phyloP scores from a whole-genome alignment of 1,140 invertebrate species.

The Elysia chlorotica region DNA sequence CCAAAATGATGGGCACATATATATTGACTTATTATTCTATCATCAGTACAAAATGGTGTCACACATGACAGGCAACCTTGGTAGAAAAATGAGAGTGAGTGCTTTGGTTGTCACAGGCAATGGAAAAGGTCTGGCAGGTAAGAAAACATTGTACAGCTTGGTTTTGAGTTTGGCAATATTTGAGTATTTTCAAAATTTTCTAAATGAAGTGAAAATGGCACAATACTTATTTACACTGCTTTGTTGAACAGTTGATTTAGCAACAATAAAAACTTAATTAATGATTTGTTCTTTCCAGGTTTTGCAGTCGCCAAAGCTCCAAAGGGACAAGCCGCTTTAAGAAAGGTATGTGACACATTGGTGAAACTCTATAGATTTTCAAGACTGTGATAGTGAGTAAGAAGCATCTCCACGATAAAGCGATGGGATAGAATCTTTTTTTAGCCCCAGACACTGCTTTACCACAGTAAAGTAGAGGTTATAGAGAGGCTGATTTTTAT shows the following conservation, averaged over 20 bases:
- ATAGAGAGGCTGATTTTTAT: too few species aligned
- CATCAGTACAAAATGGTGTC: constrained; percentile 73
- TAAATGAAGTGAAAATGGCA: neutral
- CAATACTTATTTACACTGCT: neutral
- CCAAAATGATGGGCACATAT: too few species aligned
- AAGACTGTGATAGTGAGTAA: too few species aligned
- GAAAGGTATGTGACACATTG: constrained; percentile 38
- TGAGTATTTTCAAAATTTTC: neutral
- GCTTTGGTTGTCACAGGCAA: constrained; percentile 85
- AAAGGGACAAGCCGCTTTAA: constrained; percentile 43
- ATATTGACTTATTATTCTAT: constrained; percentile 23
- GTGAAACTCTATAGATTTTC: too few species aligned
- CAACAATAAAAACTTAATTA: neutral
- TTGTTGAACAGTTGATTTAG: neutral
- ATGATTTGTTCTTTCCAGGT: constrained; percentile 25
- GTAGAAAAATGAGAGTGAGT: constrained; percentile 73
- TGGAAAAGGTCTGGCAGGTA: constrained; percentile 79
- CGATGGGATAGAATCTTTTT: too few species aligned
- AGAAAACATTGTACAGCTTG: too few species aligned
- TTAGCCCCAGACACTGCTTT: too few species aligned
- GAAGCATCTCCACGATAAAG: too few species aligned
- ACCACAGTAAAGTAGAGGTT: too few species aligned
- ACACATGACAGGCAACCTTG: constrained; percentile 85
- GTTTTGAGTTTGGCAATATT: too few species aligned
- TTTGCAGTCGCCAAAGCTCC: constrained; percentile 49